These are phyloP conservation scores for Lepetodrilus schrolli DNA, from an alignment of 2,888 invertebrate genomes.

Conservation along the genomic window DNA sequence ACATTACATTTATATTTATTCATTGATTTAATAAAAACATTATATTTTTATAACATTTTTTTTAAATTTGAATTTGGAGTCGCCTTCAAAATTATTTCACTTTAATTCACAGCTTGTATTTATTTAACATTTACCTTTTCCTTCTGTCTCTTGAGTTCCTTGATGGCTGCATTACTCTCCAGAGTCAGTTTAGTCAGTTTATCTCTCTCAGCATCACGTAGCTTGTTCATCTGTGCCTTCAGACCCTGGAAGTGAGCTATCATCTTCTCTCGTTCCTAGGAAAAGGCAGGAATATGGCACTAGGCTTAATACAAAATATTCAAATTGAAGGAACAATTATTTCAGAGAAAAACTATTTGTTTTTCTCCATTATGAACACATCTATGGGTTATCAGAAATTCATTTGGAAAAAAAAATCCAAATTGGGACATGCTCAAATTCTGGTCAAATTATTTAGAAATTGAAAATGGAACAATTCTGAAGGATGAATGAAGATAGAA, in stretches of 20 bases:
- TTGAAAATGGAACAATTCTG: not conserved
- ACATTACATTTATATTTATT: no score
- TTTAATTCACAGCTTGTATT: no score
- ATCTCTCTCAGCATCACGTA: conserved; percentile 70
- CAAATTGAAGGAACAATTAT: not conserved
- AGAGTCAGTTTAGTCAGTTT: conserved; percentile 74
- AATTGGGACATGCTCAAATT: no score
- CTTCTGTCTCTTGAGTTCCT: conserved; percentile 68
- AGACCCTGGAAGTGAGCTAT: conserved; percentile 72
- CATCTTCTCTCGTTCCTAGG: conserved; percentile 73
- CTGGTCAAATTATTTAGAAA: no score
- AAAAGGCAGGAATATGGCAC: conserved; percentile 1
- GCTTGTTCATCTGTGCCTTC: conserved; percentile 75
- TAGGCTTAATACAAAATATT: not conserved
- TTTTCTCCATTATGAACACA: not conserved
- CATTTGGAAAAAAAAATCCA: no score
- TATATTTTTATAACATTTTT: no score
- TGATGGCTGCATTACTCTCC: conserved; percentile 72
- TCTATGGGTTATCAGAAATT: not conserved
- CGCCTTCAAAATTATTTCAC: no score
- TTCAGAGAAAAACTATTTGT: not conserved
- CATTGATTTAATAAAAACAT: no score
- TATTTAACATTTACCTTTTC: conserved; percentile 72
- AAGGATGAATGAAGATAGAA: not conserved
- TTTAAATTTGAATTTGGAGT: no score